Percentiles rank a stretch among this genome's conserved stretches.
Conservation (phyloP, 2,113 vertebrate genomes). For the Egretta garzetta region DNA sequence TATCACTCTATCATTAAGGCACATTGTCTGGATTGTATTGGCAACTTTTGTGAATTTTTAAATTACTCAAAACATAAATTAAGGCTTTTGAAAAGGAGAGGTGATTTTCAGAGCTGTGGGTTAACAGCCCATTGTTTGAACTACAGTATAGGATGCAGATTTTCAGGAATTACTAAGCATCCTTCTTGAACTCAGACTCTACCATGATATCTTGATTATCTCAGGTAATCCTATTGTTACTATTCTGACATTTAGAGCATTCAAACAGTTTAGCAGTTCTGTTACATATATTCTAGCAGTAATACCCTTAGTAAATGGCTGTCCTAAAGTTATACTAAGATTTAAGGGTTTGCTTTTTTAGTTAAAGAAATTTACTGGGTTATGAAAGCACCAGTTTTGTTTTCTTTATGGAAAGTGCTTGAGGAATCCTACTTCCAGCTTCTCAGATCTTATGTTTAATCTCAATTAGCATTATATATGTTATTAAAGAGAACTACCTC, state of each 20-base stretch:
- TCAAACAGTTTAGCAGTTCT: neutral
- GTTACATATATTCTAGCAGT: neutral
- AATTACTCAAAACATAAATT: neutral
- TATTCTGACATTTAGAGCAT: neutral
- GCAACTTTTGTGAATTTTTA: neutral
- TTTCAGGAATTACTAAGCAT: neutral
- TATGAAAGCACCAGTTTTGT: neutral
- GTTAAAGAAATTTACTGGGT: neutral
- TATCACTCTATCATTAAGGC: neutral
- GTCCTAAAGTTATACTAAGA: neutral
- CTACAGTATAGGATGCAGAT: neutral
- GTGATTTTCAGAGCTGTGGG: neutral
- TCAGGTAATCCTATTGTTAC: neutral
- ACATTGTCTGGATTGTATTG: neutral
- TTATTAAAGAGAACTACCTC: neutral
- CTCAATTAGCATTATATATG: slow-evolving; percentile 1
- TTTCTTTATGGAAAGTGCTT: neutral
- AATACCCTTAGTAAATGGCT: neutral
- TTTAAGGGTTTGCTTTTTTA: neutral
- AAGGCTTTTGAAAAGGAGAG: neutral
- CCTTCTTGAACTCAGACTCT: neutral
- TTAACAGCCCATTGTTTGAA: neutral
- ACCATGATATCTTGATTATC: neutral
- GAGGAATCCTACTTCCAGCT: neutral
- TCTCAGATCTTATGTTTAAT: slow-evolving; percentile 32